Percentiles rank a stretch among this genome's conserved stretches.
These are phyloP conservation scores for Platorchestia sp. DNA, from an alignment of 1,140 invertebrate genomes.

Conservation along the genomic window DNA sequence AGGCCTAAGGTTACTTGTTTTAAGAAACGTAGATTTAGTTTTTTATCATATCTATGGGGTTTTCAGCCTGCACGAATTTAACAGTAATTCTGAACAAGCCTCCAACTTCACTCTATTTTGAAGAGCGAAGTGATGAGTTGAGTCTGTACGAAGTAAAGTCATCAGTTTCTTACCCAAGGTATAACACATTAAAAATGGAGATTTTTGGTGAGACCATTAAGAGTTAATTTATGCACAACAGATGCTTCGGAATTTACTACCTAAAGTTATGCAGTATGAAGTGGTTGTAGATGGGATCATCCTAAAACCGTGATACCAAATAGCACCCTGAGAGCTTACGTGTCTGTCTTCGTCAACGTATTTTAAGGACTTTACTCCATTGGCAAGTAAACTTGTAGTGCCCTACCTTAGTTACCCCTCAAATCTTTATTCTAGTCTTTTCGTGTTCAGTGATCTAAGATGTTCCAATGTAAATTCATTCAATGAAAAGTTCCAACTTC, in stretches of 20 bases:
- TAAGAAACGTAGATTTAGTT: neutral
- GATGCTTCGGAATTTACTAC: neutral
- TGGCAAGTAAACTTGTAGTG: neutral
- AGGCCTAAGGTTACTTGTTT: no score
- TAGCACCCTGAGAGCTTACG: neutral
- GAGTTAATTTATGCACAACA: neutral
- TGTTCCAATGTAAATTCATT: no score
- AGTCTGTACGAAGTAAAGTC: neutral
- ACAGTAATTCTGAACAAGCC: neutral
- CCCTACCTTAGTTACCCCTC: no score
- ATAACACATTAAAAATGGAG: neutral
- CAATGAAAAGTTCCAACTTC: no score
- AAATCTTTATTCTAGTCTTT: no score
- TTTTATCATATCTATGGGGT: neutral
- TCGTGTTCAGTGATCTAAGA: no score
- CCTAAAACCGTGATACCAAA: neutral
- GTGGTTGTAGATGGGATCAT: neutral
- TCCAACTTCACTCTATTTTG: neutral
- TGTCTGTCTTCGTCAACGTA: neutral
- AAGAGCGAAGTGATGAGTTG: neutral
- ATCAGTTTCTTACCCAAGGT: no score
- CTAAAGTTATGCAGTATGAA: neutral
- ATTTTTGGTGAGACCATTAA: neutral
- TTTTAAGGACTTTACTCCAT: neutral
- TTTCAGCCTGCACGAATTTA: neutral